A percentile compares a stretch with the other conserved stretches of the same genome.
These are phyloP conservation scores for Procavia capensis DNA, from an alignment of 2,113 vertebrate species.

Conservation along the genomic window DNA sequence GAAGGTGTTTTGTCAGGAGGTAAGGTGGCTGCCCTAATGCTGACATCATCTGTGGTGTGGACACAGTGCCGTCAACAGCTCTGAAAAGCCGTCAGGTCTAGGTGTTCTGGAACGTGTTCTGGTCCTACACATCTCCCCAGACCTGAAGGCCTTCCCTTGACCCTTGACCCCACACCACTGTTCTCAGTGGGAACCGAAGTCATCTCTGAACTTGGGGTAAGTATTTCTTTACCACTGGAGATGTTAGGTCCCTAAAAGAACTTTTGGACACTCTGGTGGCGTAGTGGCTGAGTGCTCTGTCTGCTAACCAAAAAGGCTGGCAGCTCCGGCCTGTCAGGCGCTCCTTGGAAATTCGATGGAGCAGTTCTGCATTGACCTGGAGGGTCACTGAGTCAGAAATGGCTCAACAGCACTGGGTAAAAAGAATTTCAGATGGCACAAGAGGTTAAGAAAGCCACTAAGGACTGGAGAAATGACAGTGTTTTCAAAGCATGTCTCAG, in stretches of 20 bases:
- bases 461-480: not conserved
- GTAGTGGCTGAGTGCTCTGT: no score
- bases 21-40: not conserved
- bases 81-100: fast-evolving
- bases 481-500: not conserved
- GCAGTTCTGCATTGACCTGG: no score
- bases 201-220: not conserved
- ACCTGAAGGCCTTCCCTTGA: not conserved
- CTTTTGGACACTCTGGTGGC: no score
- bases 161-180: fast-evolving
- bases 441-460: not conserved
- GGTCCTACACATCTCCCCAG: no score
- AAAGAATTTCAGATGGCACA: not conserved
- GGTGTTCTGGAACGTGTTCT: not conserved
- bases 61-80: not conserved
- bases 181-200: not conserved
- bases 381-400: no score
- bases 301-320: no score
- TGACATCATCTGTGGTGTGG: fast-evolving
- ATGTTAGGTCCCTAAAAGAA: not conserved
- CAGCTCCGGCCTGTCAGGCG: no score
- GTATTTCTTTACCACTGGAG: not conserved
- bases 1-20: conserved; percentile 71
- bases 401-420: no score
- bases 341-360: no score